Evolutionary conservation across 1,140 invertebrate species (phyloP), one percentile per base, ranked within the genome.

Genomic region (Kradibia gibbosae): DNA sequence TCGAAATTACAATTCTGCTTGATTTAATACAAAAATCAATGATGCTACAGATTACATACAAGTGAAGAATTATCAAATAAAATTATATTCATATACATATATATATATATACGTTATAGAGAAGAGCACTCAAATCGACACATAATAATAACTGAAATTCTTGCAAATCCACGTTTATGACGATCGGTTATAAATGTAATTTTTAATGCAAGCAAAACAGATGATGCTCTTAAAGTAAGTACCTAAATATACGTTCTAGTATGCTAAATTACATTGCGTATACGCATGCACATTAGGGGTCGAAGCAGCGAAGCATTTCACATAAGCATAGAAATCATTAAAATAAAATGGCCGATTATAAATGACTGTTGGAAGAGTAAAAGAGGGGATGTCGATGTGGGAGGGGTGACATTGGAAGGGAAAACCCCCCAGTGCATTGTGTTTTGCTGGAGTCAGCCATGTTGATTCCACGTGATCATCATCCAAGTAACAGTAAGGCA

Each of bases 291-390:
- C 31, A 10, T 25, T 87, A 86, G 85, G 85, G 86, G 85, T 85
- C 85, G 88, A 87, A 88, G 88, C 88, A 88, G 85, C 89, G 85
- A 84, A 90, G 88, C 88, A 89, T 90, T 91, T 91, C 89, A 91
- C 89, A 89, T 90, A 90, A 90, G 90, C 90, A 91, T 91, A 90
- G 87, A 91, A 91, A 91, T 91, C 90, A 91, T 91, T 90, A 91
- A 91, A 91, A 91, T 91, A 91, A 91, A 91, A 91, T 91, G 90
- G 90, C 89, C 88, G 89, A 91, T 91, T 91, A 91, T 89, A 89
- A 91, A 91, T 91, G 91, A 91, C 90, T 91, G 90, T 90, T 90
- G 88, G 85, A 90, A 90, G 87, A 88, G 87, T 87, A 88, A 60
- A 50, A n/a, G 77, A 71, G 50, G 28, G 71, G 70, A 62, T 78